These are phyloP conservation scores for Labrus mixtus DNA, from an alignment of 2,113 vertebrate genomes.

Conservation along the genomic window DNA sequence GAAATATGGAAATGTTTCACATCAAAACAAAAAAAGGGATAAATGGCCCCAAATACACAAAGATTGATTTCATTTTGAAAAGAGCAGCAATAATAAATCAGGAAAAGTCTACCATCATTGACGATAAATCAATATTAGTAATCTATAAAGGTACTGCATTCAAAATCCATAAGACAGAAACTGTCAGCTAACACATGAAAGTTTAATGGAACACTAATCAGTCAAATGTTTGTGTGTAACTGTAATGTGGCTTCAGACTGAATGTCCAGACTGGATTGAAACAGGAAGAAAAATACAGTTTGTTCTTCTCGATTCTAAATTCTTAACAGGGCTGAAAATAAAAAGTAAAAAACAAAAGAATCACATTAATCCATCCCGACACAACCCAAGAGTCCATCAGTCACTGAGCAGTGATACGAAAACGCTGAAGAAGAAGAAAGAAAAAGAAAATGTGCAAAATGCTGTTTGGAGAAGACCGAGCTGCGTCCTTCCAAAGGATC, in stretches of 20 bases:
- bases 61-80: conserved; percentile 8
- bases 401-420: conserved; percentile 8
- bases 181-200: not conserved
- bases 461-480: conserved; percentile 29
- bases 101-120: not conserved
- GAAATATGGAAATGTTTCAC: conserved; percentile 19
- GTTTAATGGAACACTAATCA: conserved; percentile 8
- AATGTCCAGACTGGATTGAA: not conserved
- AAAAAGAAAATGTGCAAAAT: conserved; percentile 71
- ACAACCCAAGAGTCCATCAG: conserved; percentile 27
- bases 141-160: conserved; percentile 22
- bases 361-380: conserved; percentile 11
- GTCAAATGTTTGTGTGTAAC: not conserved
- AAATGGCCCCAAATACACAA: conserved; percentile 21
- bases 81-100: conserved; percentile 7
- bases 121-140: not conserved
- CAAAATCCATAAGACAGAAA: conserved; percentile 1
- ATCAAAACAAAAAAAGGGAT: not conserved
- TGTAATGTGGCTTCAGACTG: too few species aligned
- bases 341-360: conserved; percentile 45
- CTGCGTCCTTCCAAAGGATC: conserved; percentile 20
- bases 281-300: not conserved
- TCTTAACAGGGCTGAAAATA: conserved; percentile 2
- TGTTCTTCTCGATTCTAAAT: conserved; percentile 8
- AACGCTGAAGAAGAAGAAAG: conserved; percentile 29